Evolutionary conservation across 35 echinoderm and acorn worm genomes (phyloP), one percentile per base, ranked within the genome.

Genomic region (Heliocidaris erythrogramma): DNA sequence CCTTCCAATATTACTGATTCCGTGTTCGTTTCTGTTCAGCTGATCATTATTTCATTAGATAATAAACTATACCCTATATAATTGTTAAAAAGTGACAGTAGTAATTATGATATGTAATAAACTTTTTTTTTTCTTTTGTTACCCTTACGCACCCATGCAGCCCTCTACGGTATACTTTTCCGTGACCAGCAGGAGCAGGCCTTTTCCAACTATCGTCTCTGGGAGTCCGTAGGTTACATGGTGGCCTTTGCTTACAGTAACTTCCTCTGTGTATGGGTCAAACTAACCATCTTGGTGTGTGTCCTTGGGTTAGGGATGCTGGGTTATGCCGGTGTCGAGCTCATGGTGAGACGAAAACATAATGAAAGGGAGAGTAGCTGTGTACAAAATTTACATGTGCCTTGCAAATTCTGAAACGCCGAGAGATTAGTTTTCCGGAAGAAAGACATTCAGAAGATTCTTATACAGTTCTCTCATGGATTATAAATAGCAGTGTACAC

Each of bases 171-270:
- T 30, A 60, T 96, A 30, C 85, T 96, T 0, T 97, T 97, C 94
- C 91, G 49, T 9, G 94, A 95, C 48, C 49, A 85, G 31, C 97
- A 95, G 71, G 95, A 99, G 86, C 96, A 97, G 47, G 98, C 96
- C 2, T 99, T 95, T 85, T 97, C 98, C 27, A 99, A 99, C 48
- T 99, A 99, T 60, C 94, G 98, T 21, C 92, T 99, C 31, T 99
- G 98, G 98, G 97, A 99, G 60, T 97, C 97, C 0, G 13, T 99
- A 49, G 98, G 98, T 5, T 99, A 97, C 32, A 59, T 96, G 5
- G 89, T 94, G 14, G 94, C 98, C 24, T 99, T 99, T 90, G 98
- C 97, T 60, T 99, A 99, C 94, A 97, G 97, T 94, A 97, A 97
- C 88, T 99, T 94, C 94, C 94, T 99, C 2, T 99, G 98, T 87